phyloP scores from a whole-genome alignment of 2,888 invertebrate species.

The Acanthosepion esculentum region DNA sequence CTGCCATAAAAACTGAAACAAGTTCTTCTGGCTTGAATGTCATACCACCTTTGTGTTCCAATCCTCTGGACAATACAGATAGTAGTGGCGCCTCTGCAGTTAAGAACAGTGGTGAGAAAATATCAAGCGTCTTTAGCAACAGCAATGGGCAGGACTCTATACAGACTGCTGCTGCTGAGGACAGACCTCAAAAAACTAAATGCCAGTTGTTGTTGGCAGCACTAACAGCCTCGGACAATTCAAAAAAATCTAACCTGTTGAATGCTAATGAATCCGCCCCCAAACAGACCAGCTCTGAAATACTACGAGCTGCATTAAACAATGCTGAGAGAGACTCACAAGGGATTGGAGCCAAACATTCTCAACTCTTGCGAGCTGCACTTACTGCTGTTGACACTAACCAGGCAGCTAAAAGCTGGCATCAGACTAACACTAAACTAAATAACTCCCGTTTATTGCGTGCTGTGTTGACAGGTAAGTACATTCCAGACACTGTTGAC shows the following conservation, averaged over 20 bases:
- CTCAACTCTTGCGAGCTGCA: conserved; percentile 38
- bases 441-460: conserved; percentile 11
- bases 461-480: conserved; percentile 43
- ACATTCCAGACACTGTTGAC: conserved; percentile 24
- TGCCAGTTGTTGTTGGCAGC: neutral
- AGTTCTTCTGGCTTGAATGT: neutral
- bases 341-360: neutral
- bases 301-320: conserved; percentile 25
- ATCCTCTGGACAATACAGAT: neutral
- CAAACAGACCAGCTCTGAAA: conserved; percentile 21
- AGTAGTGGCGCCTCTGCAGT: neutral
- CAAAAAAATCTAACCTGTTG: neutral
- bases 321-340: conserved; percentile 24
- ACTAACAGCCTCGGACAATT: conserved; percentile 35
- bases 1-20: neutral
- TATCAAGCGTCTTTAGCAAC: neutral
- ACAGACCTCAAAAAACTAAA: neutral
- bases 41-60: conserved; percentile 16
- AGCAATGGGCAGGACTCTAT: neutral
- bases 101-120: neutral
- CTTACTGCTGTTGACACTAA: conserved; percentile 40
- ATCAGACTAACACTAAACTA: neutral
- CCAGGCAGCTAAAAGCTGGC: conserved; percentile 21
- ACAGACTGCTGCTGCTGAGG: neutral
- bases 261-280: neutral